phyloP scores from a whole-genome alignment of 2,797 vertebrate genomes.

The Myripristis jacobus region DNA sequence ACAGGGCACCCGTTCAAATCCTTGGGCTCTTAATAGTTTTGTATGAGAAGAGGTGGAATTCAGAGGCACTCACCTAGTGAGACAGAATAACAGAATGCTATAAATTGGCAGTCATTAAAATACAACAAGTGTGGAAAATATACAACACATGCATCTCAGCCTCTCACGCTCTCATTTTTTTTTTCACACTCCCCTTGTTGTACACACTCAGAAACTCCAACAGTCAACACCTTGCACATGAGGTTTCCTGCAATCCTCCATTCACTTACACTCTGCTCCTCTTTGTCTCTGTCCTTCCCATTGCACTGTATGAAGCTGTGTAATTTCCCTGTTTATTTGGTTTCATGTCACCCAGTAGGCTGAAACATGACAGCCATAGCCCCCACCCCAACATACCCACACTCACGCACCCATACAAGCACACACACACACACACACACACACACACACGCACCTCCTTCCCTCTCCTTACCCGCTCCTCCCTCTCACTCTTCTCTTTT shows the following conservation, averaged over 20 bases:
- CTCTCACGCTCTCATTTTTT: conserved; percentile 25
- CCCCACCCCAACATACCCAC: conserved; percentile 27
- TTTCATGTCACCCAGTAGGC: conserved; percentile 76
- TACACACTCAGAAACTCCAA: conserved; percentile 45
- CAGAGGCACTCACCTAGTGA: conserved; percentile 2
- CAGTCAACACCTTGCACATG: conserved; percentile 57
- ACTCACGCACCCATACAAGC: background rate
- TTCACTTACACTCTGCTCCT: conserved; percentile 56
- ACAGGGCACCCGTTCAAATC: conserved; percentile 49
- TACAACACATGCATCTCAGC: conserved; percentile 16
- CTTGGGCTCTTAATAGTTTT: conserved; percentile 19
- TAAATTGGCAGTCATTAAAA: background rate
- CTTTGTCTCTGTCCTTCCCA: conserved; percentile 52
- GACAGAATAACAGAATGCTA: conserved; percentile 20
- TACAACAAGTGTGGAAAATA: background rate
- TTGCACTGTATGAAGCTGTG: conserved; percentile 53
- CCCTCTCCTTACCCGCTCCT: conserved; percentile 47
- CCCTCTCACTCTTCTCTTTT: conserved; percentile 59
- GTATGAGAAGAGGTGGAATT: conserved; percentile 20
- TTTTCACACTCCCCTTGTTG: conserved; percentile 51
- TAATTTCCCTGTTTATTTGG: conserved; percentile 76
- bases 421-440: conserved; percentile 26
- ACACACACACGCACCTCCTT: conserved; percentile 32
- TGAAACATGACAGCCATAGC: conserved; percentile 74
- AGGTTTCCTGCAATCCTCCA: conserved; percentile 34